A percentile compares a stretch with the other conserved stretches of the same genome.
Evolutionary conservation across 2,888 invertebrate genomes (phyloP).

Genomic region (Cryptocephalus primarius): DNA sequence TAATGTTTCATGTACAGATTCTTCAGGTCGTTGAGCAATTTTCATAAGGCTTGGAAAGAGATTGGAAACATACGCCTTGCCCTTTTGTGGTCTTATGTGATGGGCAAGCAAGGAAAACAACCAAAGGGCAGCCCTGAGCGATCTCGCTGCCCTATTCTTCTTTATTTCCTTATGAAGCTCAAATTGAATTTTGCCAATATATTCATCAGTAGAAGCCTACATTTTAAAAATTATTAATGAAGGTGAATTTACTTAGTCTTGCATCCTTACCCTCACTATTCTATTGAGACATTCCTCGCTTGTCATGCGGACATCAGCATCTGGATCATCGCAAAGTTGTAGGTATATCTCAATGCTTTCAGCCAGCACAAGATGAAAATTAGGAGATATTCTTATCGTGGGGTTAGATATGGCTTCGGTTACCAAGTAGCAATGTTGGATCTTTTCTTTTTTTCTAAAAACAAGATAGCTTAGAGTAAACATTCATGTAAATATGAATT

Average conservation of each 20-base stretch:
- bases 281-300: constrained; percentile 74
- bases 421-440: constrained; percentile 58
- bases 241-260: neutral
- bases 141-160: constrained; percentile 60
- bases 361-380: constrained; percentile 54
- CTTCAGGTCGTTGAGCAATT: constrained; percentile 61
- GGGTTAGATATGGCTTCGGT: constrained; percentile 59
- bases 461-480: constrained; percentile 3
- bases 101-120: constrained; percentile 67
- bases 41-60: constrained; percentile 62
- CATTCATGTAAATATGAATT: constrained; percentile 1
- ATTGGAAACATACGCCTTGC: constrained; percentile 66
- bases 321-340: constrained; percentile 61
- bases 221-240: neutral
- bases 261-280: constrained; percentile 49
- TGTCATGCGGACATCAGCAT: constrained; percentile 67
- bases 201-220: constrained; percentile 50
- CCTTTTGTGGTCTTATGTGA: constrained; percentile 64
- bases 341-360: constrained; percentile 61
- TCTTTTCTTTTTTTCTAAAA: constrained; percentile 64
- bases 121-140: constrained; percentile 64
- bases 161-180: constrained; percentile 76
- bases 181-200: constrained; percentile 62
- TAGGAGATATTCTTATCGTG: constrained; percentile 47
- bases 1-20: constrained; percentile 57